These are phyloP conservation scores for Tipula lateralis DNA, from an alignment of 2,888 invertebrate genomes.

Conservation along the genomic window DNA sequence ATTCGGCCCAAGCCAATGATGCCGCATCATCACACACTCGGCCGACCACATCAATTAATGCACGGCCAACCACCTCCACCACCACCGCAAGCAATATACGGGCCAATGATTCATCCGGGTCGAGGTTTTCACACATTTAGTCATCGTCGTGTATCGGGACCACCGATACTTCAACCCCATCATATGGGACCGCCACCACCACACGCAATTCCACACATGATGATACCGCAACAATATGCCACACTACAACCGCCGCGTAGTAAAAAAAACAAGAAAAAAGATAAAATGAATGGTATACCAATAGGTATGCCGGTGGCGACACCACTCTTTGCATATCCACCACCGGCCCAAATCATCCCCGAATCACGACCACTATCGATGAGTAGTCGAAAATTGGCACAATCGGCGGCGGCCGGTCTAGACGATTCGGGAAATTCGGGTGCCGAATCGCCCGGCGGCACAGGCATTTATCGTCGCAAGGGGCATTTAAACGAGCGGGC, in stretches of 20 bases:
- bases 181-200: slow-evolving; percentile 48
- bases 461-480: slow-evolving; percentile 84
- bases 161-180: slow-evolving; percentile 41
- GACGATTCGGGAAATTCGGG: slow-evolving; percentile 53
- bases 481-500: slow-evolving; percentile 90
- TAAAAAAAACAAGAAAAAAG: slow-evolving; percentile 50
- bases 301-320: slow-evolving; percentile 52
- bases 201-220: slow-evolving; percentile 47
- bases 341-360: slow-evolving; percentile 56
- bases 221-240: slow-evolving; percentile 56
- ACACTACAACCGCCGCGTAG: slow-evolving; percentile 60
- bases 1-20: slow-evolving; percentile 49
- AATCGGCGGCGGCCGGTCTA: slow-evolving; percentile 62
- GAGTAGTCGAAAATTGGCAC: slow-evolving; percentile 59
- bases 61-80: slow-evolving; percentile 44
- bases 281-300: slow-evolving; percentile 48
- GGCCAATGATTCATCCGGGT: slow-evolving; percentile 43
- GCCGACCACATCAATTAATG: slow-evolving; percentile 45
- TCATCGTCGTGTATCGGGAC: slow-evolving; percentile 47
- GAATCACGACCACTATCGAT: slow-evolving; percentile 54
- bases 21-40: slow-evolving; percentile 41
- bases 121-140: slow-evolving; percentile 53
- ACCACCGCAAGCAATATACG: slow-evolving; percentile 43
- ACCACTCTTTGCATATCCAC: slow-evolving; percentile 50
- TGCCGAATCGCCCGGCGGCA: slow-evolving; percentile 59